Evolutionary conservation across 2,113 vertebrate genomes (phyloP).

Genomic region (Gracilinanus agilis): DNA sequence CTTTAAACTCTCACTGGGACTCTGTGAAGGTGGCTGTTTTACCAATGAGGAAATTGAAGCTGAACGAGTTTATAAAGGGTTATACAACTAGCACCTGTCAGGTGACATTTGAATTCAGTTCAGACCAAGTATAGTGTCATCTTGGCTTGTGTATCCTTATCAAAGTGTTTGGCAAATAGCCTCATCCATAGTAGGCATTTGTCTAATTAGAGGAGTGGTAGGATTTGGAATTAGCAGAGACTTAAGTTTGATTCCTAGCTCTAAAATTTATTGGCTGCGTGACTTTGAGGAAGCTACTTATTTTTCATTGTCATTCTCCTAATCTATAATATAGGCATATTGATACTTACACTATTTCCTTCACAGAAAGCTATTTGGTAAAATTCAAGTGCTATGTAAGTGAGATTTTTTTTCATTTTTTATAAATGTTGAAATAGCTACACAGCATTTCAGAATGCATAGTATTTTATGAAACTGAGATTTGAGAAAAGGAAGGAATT

Average conservation of each 20-base stretch:
- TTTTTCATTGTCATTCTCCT: not conserved
- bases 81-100: not conserved
- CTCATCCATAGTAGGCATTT: not conserved
- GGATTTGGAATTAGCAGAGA: not conserved
- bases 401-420: not conserved
- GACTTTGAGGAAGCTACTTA: not conserved
- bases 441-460: not conserved
- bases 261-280: not conserved
- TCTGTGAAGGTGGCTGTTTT: not conserved
- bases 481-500: constrained; percentile 2
- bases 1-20: not conserved
- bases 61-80: not conserved
- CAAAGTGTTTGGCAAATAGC: not conserved
- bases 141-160: not conserved
- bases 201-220: not conserved
- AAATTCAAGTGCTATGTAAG: not conserved
- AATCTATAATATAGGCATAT: not conserved
- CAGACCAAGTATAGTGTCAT: not conserved
- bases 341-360: not conserved
- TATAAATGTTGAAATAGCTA: not conserved
- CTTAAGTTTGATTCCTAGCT: not conserved
- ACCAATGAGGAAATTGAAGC: not conserved
- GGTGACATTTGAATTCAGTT: not conserved
- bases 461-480: not conserved
- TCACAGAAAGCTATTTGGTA: not conserved